Percentiles rank a stretch among this genome's conserved stretches.
Conservation (phyloP, 1,140 invertebrate genomes). For the Panagrolaimus sp. region DNA sequence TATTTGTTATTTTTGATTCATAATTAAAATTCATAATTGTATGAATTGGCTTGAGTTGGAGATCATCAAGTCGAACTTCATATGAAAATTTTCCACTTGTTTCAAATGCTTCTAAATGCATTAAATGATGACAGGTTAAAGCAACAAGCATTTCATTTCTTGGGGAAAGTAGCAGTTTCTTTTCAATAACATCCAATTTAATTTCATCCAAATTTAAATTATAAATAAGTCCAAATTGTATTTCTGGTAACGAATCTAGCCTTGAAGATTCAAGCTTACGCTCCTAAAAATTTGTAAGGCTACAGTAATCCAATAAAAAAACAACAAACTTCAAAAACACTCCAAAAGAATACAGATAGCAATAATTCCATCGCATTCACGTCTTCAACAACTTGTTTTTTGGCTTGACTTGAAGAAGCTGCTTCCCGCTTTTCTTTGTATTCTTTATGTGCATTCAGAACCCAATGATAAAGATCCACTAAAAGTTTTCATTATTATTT, state of each 20-base stretch:
- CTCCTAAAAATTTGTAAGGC: conserved; percentile 18
- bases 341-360: conserved; percentile 46
- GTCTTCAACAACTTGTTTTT: conserved; percentile 21
- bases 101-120: conserved; percentile 23
- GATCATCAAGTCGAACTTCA: conserved; percentile 36
- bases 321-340: conserved; percentile 36
- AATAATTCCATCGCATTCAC: conserved; percentile 51
- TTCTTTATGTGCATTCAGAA: conserved; percentile 50
- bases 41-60: conserved; percentile 34
- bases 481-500: not conserved
- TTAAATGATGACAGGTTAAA: conserved; percentile 30
- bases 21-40: conserved; percentile 37
- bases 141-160: conserved; percentile 36
- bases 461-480: conserved; percentile 53
- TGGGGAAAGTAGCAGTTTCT: conserved; percentile 32
- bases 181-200: conserved; percentile 33
- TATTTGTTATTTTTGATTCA: conserved; percentile 36
- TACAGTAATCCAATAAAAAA: not conserved
- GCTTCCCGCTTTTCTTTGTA: conserved; percentile 40
- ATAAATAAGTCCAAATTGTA: conserved; percentile 11
- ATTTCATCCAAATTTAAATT: conserved; percentile 23
- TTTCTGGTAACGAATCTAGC: conserved; percentile 28
- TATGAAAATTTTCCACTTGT: conserved; percentile 23
- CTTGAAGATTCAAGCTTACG: conserved; percentile 28
- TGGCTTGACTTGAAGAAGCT: conserved; percentile 8